Base-by-base conservation (phyloP, 1,140 invertebrate species). In the Drusus annulatus region DNA sequence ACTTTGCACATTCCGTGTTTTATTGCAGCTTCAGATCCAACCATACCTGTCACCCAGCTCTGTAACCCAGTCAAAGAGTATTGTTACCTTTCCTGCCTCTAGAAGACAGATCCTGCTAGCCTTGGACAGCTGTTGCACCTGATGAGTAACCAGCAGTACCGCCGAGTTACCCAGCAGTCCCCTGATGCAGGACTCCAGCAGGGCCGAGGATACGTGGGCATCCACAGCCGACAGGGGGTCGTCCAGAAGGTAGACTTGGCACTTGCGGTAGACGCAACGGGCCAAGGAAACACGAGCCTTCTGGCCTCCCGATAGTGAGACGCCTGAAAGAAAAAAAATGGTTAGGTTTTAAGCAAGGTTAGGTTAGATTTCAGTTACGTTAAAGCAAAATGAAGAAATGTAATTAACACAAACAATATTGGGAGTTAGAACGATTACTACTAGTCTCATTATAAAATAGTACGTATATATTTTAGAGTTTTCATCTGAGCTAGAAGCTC, bases 171-270 rank as follows among this genome's bases (percentile, higher is more conserved):
- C 80, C 0, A 90, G 85, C 75, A 89, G 88, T 0, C 86, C 86
- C 0, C 86, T 85, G 23, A 89, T 85, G 58, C 81, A 82, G 3
- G 79, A 21, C 31, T 54, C 54, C 5, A 79, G 51, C 62, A 91
- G 56, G 86, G 88, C 83, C 19, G 88, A 45, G 23, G 85, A 87
- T 78, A 93, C 91, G 85, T 92, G 91, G n/a, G 89, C 88, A 84
- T 92, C 92, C 0, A 93, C 91, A 31, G 92, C 91, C n/a, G 90
- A 90, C 17, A 93, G 78, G 0, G 92, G 91, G 82, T 93, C 91
- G 82, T 94, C 93, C 60, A 94, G 84, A 0, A 94, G 81, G 84
- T 93, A 93, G 3, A 94, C 88, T 84, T 93, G 92, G 25, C 91
- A 91, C 19, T 90, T 84, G 79, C 89, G 91, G 78, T 94, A 94